These are phyloP conservation scores for Pseudomyrmex flavicornis DNA, from an alignment of 1,140 invertebrate genomes.

Conservation along the genomic window DNA sequence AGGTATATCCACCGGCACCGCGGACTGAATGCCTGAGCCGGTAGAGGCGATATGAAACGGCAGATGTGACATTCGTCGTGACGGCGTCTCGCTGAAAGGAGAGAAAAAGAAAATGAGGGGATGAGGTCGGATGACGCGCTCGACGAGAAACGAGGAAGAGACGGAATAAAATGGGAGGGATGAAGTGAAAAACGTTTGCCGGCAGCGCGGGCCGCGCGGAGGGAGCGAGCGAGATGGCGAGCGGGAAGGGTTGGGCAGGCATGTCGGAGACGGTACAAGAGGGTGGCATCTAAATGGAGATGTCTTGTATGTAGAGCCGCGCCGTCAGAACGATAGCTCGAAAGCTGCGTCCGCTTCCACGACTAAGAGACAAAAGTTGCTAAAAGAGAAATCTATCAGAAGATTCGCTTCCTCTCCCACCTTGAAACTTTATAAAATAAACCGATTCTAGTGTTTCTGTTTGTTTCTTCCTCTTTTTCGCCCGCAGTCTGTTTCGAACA, in stretches of 20 bases:
- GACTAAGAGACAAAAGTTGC: conserved; percentile 81
- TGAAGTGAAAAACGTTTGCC: conserved; percentile 53
- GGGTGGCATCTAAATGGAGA: conserved; percentile 82
- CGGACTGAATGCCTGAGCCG: neutral
- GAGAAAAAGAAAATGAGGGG: conserved; percentile 44
- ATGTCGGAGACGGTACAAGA: conserved; percentile 52
- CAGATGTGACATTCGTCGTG: conserved; percentile 52
- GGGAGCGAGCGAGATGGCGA: conserved; percentile 17
- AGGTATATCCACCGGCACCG: conserved; percentile 12
- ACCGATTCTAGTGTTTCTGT: conserved; percentile 26
- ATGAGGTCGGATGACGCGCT: conserved; percentile 38
- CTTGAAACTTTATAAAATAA: conserved; percentile 45
- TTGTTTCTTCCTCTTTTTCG: neutral
- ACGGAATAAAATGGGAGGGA: neutral
- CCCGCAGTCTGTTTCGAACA: neutral
- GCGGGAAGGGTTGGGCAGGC: conserved; percentile 60
- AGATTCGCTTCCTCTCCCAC: conserved; percentile 49
- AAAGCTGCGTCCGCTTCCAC: conserved; percentile 74
- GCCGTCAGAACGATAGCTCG: conserved; percentile 78
- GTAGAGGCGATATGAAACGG: conserved; percentile 56
- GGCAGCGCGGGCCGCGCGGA: conserved; percentile 11
- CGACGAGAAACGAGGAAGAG: neutral
- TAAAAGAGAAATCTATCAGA: conserved; percentile 81
- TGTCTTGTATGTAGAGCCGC: conserved; percentile 83
- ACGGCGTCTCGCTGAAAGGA: conserved; percentile 48